These are phyloP conservation scores for Cosmia pyralina DNA, from an alignment of 2,888 invertebrate species.

Conservation along the genomic window DNA sequence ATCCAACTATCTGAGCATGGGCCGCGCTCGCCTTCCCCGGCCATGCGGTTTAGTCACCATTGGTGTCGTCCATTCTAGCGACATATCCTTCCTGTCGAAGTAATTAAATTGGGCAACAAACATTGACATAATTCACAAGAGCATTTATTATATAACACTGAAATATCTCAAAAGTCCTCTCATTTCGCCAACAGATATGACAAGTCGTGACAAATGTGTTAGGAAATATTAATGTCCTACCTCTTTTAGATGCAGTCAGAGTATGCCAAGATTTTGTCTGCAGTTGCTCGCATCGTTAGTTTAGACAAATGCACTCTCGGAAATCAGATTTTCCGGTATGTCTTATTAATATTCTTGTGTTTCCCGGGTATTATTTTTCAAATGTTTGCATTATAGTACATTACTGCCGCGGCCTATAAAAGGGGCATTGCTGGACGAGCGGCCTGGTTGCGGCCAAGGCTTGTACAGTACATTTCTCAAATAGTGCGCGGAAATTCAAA, in stretches of 20 bases:
- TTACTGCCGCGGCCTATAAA: too few relatives aligned
- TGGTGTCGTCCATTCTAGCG: background rate
- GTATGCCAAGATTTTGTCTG: slow-evolving; percentile 49
- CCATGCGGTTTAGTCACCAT: background rate
- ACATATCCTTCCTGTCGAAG: too few relatives aligned
- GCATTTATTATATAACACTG: slow-evolving; percentile 15
- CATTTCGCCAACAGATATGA: slow-evolving; percentile 2
- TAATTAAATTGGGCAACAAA: too few relatives aligned
- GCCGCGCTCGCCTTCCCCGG: background rate
- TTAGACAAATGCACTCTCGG: slow-evolving; percentile 43
- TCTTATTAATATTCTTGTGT: too few relatives aligned
- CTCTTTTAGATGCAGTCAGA: slow-evolving; percentile 17
- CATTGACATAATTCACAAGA: background rate
- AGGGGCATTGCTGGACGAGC: too few relatives aligned
- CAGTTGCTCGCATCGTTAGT: slow-evolving; percentile 24
- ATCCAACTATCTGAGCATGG: background rate
- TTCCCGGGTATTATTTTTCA: background rate
- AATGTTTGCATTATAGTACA: background rate
- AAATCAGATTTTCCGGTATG: slow-evolving; percentile 33
- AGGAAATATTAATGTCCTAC: slow-evolving; percentile 45
- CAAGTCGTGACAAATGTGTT: too few relatives aligned
- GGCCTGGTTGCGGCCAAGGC: too few relatives aligned
- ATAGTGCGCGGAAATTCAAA: too few relatives aligned
- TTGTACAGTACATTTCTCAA: too few relatives aligned
- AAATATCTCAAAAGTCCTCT: slow-evolving; percentile 13